These are phyloP conservation scores for Phymanthus crucifer DNA, from an alignment of 92 coral and sea anemone genomes.

Conservation along the genomic window DNA sequence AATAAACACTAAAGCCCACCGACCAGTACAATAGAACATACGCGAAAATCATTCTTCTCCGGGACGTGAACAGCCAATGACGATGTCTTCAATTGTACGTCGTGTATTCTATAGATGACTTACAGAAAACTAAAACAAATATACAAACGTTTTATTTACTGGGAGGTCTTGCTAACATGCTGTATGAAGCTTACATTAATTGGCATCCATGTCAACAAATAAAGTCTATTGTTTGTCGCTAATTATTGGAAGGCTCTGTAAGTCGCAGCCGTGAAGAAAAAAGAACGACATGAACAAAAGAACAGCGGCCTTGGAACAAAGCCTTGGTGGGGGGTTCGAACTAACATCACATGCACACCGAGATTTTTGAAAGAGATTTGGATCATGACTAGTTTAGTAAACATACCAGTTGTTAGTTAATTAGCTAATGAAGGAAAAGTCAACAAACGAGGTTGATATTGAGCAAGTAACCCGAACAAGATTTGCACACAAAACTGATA, in stretches of 20 bases:
- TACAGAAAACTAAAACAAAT: neutral
- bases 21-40: neutral
- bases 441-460: neutral
- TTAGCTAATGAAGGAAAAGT: conserved; percentile 4
- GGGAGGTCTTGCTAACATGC: neutral
- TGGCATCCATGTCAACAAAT: neutral
- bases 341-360: neutral
- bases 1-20: neutral
- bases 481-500: neutral
- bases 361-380: neutral
- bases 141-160: neutral
- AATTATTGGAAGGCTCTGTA: conserved; percentile 4
- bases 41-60: neutral
- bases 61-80: neutral
- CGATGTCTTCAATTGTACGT: neutral
- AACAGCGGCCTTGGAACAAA: conserved; percentile 15
- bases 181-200: neutral
- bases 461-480: neutral
- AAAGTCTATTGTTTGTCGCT: conserved; percentile 16
- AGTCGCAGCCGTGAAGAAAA: neutral
- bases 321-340: conserved; percentile 26
- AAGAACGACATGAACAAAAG: neutral
- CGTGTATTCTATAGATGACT: neutral
- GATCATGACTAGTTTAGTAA: neutral
- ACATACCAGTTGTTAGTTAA: neutral